Base-by-base conservation (phyloP, 2,797 vertebrate species). In the Typhlichthys eigenmanni region DNA sequence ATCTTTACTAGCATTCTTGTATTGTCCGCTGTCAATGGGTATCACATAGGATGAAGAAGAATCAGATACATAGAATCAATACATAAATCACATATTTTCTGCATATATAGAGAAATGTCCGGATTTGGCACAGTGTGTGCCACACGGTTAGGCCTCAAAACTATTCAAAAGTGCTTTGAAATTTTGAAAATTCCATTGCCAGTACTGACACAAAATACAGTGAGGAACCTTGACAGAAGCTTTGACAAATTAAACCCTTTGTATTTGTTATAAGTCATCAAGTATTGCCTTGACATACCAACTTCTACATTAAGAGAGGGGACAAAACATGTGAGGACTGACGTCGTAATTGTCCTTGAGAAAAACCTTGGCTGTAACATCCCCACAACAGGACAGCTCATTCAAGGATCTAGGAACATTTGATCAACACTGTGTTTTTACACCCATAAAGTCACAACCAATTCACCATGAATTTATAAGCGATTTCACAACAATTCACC, bases 241-340 rank as follows among this genome's bases (percentile, higher is more conserved):
- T 78, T 71, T 16, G 1, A 19, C 17, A 68, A 80, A 62, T 75
- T 60, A 71, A 8, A 29, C 66, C 58, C 29, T 70, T 79, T 73
- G 55, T 64, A 53, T 78, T 79, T 78, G 12, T 53, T 56, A 54
- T 76, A 46, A 56, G 71, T 79, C 50, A 5, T 1, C 7, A 46
- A 62, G 58, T 80, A 58, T 34, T 76, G 58, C 86, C 87, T 85
- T 87, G 84, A 85, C 75, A 72, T 74, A 64, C 58, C 68, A 53
- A 60, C 57, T 43, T 43, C 67, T 43, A 55, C 12, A 32, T 55
- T 63, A 60, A 58, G 65, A 54, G 62, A 72, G 13, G 13, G 78
- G 74, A 86, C 81, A 74, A 83, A 83, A 89, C 79, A 77, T 68
- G 61, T 62, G 76, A 83, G 55, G 60, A 47, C 66, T 88, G 86